A percentile compares a stretch with the other conserved stretches of the same genome.
Evolutionary conservation across 2,888 invertebrate genomes (phyloP).

Genomic region (Pristionchus japonicus): DNA sequence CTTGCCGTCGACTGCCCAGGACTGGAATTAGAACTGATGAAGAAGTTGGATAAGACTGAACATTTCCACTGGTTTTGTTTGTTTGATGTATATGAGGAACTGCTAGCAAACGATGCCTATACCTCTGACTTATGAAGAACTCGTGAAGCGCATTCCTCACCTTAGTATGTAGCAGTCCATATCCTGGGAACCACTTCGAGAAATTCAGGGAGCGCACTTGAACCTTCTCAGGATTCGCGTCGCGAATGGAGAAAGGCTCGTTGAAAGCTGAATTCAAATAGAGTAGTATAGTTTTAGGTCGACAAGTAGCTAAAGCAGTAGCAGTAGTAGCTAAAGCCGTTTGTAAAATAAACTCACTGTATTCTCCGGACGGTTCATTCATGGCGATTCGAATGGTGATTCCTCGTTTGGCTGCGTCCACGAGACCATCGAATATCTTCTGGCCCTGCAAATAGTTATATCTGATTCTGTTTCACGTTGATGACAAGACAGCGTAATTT

Average conservation of each 20-base stretch:
- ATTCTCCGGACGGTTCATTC: not conserved
- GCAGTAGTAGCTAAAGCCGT: too few relatives aligned
- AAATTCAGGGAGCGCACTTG: constrained; percentile 85
- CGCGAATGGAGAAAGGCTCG: constrained; percentile 15
- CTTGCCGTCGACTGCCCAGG: constrained; percentile 90
- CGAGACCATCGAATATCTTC: constrained; percentile 61
- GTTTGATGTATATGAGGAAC: too few relatives aligned
- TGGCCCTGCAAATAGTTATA: constrained; percentile 65
- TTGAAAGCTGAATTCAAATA: constrained; percentile 16
- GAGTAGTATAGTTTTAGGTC: too few relatives aligned
- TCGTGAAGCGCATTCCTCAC: constrained; percentile 82
- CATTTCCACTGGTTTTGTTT: too few relatives aligned
- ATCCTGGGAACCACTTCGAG: constrained; percentile 84
- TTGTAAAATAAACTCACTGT: too few relatives aligned
- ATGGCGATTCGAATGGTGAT: constrained; percentile 64
- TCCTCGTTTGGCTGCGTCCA: constrained; percentile 60
- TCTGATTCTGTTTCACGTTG: too few relatives aligned
- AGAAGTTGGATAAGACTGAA: too few relatives aligned
- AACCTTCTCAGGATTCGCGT: constrained; percentile 31
- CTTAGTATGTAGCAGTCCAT: constrained; percentile 93
- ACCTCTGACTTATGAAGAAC: not conserved
- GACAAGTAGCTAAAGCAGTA: too few relatives aligned
- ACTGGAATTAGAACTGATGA: constrained; percentile 79
- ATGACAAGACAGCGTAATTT: too few relatives aligned
- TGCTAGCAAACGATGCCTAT: too few relatives aligned